Base-by-base conservation (phyloP, 2,113 vertebrate genomes). In the Mormyrus iriodes region DNA sequence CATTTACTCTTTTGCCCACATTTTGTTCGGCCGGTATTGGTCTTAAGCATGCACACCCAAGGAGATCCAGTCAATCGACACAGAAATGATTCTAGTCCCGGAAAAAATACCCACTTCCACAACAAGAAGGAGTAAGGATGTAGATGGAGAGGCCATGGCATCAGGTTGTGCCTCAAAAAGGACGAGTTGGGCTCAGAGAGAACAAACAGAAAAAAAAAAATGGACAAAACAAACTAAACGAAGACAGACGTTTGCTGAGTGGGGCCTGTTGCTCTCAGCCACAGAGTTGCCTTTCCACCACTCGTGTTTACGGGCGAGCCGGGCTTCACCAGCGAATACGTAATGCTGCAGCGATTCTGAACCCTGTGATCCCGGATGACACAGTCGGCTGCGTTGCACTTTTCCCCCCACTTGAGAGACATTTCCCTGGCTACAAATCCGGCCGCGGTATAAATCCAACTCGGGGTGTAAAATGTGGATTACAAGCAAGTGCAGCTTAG, bases 341-440 rank as follows among this genome's bases (percentile, higher is more conserved):
- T 95, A 95, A 94, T 92, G 93, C 93, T 87, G 88, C 91, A 95
- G 92, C 91, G 89, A 95, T 95, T 91, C 91, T 91, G 92, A 92
- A 93, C 91, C 90, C 91, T n/a, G 88, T 94, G 94, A 95, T 95
- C 94, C 93, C 91, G 52, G 86, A 92, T 95, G 93, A 94, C 92
- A 94, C 93, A 94, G 93, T 89, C 91, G 86, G 92, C 93, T 49
- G 92, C 90, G 19, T 88, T 92, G 91, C 90, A 85, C 88, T 92
- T 89, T 90, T 87, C 61, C 90, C 84, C 82, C 73, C 48, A 85
- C 91, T 89, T 13, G 86, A 86, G 65, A 92, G 92, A 91, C 92
- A 89, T 93, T 93, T 93, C 90, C 90, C 93, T 94, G 93, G 95
- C 94, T 92, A 90, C 48, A 85, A 3, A 87, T 65, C 21, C 13